Percentiles rank a stretch among this genome's conserved stretches.
Conservation (phyloP, 1,140 invertebrate species). For the Drosophila sp. region DNA sequence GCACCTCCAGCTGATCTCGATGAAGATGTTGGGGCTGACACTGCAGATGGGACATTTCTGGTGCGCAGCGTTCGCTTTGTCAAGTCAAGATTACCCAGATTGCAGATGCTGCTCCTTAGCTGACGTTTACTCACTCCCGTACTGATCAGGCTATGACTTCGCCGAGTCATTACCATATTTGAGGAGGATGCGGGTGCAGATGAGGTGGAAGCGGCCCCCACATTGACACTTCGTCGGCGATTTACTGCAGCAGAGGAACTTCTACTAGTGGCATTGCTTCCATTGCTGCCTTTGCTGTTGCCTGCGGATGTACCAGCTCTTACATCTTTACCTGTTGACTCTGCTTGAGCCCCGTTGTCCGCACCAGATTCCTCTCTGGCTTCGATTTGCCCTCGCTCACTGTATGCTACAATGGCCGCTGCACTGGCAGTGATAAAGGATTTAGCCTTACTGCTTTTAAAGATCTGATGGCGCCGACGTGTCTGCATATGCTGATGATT, state of each 20-base stretch:
- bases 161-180: slow-evolving; percentile 58
- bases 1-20: background rate
- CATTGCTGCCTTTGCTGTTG: background rate
- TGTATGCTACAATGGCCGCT: slow-evolving; percentile 50
- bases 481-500: slow-evolving; percentile 73
- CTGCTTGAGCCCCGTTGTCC: background rate
- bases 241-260: background rate
- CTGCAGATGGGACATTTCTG: slow-evolving; percentile 43
- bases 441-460: slow-evolving; percentile 52
- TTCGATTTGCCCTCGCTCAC: background rate
- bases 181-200: slow-evolving; percentile 2
- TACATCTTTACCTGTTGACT: background rate
- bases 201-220: slow-evolving; percentile 20
- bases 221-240: slow-evolving; percentile 27
- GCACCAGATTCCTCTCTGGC: slow-evolving; percentile 17
- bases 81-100: slow-evolving; percentile 46
- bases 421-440: slow-evolving; percentile 48
- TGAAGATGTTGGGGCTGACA: slow-evolving; percentile 1
- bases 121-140: slow-evolving; percentile 63
- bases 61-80: slow-evolving; percentile 72
- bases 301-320: background rate
- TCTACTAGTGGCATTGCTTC: slow-evolving; percentile 4
- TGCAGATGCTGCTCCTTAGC: slow-evolving; percentile 68
- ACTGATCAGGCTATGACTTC: slow-evolving; percentile 53
- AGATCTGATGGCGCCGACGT: slow-evolving; percentile 54